Percentiles rank a stretch among this genome's conserved stretches.
phyloP scores from a whole-genome alignment of 2,113 vertebrate genomes.

The Carlito syrichta region DNA sequence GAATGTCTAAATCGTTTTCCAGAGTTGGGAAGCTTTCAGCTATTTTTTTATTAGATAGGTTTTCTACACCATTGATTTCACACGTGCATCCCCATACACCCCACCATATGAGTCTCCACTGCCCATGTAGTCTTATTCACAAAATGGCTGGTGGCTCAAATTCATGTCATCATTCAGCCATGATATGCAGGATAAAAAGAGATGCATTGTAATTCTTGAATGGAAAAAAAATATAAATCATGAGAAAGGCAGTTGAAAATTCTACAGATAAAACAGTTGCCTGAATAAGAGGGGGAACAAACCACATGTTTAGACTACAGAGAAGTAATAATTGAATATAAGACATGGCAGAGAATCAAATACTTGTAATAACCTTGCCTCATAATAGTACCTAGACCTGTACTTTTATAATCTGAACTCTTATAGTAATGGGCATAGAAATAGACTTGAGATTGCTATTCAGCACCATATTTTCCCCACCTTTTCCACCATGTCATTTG shows the following conservation, averaged over 20 bases:
- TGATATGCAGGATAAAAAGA: background rate
- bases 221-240: conserved; percentile 5
- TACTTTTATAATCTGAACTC: background rate
- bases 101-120: background rate
- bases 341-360: background rate
- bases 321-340: background rate
- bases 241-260: background rate
- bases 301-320: background rate
- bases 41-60: too few species aligned
- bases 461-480: background rate
- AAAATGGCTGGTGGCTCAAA: background rate
- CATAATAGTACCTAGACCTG: background rate
- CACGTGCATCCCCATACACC: background rate
- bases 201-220: background rate
- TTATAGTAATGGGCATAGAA: background rate
- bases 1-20: too few species aligned
- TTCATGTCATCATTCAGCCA: background rate
- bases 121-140: background rate
- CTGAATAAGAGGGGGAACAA: background rate
- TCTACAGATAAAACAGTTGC: background rate
- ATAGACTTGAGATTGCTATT: background rate
- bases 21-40: too few species aligned
- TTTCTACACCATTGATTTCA: too few species aligned
- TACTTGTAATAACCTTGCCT: background rate
- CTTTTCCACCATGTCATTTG: background rate